Evolutionary conservation across 2,113 vertebrate genomes (phyloP).

Genomic region (Neopipo cinnamomea): DNA sequence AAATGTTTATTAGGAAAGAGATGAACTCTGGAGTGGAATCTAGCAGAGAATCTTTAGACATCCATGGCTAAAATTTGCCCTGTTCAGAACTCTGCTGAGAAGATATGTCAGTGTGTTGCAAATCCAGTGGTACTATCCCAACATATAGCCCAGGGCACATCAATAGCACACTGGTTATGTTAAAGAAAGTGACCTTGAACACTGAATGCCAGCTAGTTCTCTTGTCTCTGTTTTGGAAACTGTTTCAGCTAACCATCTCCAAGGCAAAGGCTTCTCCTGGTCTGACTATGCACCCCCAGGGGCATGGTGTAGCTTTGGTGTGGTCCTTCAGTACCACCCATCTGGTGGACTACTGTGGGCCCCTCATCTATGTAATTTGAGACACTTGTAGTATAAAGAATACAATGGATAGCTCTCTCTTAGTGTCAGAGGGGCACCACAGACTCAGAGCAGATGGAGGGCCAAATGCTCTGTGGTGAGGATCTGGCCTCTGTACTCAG

Average conservation of each 20-base stretch:
- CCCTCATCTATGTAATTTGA: neutral
- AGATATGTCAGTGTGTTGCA: neutral
- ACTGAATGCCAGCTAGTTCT: neutral
- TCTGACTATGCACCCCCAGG: neutral
- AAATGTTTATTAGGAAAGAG: neutral
- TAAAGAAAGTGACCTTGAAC: neutral
- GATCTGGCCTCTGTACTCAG: rapidly evolving
- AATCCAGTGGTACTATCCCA: neutral
- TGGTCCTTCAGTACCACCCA: neutral
- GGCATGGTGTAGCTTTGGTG: neutral
- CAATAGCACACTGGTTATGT: neutral
- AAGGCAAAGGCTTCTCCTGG: neutral
- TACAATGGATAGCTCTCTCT: rapidly evolving
- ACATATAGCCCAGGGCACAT: neutral
- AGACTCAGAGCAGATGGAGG: neutral
- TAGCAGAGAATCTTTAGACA: neutral
- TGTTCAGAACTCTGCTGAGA: neutral
- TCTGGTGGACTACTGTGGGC: neutral
- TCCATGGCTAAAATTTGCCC: neutral
- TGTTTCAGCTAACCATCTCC: neutral
- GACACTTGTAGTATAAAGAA: neutral
- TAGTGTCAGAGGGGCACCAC: neutral
- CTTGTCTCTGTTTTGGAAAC: neutral
- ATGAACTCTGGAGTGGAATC: neutral
- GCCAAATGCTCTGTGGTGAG: neutral